phyloP scores from a whole-genome alignment of 2,888 invertebrate genomes.

The Gastracanthus pulcherrimus region DNA sequence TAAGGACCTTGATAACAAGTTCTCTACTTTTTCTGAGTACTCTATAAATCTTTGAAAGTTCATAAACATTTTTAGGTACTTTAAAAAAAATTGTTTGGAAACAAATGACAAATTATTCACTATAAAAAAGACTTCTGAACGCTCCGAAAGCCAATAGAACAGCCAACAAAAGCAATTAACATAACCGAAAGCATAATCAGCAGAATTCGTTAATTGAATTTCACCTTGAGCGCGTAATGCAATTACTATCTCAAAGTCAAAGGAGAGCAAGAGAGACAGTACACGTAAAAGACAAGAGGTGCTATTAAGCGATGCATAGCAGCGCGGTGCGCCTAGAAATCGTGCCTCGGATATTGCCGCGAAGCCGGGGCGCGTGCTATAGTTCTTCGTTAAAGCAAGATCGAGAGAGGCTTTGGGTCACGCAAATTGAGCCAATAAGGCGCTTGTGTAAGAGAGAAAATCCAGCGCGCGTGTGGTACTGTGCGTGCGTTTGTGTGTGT shows the following conservation, averaged over 20 bases:
- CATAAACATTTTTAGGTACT: too few relatives aligned
- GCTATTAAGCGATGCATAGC: constrained; percentile 2
- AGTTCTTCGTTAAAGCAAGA: constrained; percentile 49
- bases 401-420: constrained; percentile 27
- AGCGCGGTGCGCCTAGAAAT: background rate
- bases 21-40: too few relatives aligned
- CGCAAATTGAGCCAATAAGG: constrained; percentile 49
- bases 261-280: background rate
- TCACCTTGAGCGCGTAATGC: constrained; percentile 7
- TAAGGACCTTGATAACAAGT: too few relatives aligned
- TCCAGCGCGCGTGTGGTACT: background rate
- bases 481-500: background rate
- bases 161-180: background rate
- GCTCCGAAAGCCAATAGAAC: too few relatives aligned
- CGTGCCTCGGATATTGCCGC: constrained; percentile 40
- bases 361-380: background rate
- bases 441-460: constrained; percentile 3
- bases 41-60: too few relatives aligned
- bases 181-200: background rate
- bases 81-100: too few relatives aligned
- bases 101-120: too few relatives aligned
- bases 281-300: constrained; percentile 23
- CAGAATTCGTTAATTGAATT: background rate
- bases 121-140: too few relatives aligned
- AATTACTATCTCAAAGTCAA: constrained; percentile 15